Evolutionary conservation across 2,888 invertebrate species (phyloP).

Genomic region (Idaea biselata): DNA sequence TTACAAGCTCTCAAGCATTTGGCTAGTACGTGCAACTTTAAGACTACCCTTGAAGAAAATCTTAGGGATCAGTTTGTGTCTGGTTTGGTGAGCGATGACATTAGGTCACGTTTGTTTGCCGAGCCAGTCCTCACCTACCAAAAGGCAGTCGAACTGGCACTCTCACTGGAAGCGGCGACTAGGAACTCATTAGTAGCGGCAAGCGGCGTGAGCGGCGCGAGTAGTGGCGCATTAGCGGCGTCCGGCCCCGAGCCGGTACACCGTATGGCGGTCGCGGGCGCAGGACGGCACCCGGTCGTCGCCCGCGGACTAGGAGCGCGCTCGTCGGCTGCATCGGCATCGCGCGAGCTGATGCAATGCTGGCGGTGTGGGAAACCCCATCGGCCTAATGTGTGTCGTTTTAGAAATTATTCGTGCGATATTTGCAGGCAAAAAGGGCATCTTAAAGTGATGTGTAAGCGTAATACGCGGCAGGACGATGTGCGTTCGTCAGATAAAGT

Average conservation of each 20-base stretch:
- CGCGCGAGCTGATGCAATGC: conserved; percentile 12
- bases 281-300: conserved; percentile 19
- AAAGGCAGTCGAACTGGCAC: conserved; percentile 32
- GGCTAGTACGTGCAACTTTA: conserved; percentile 29
- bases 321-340: conserved; percentile 11
- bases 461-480: no score
- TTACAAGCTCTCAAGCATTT: conserved; percentile 27
- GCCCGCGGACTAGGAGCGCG: conserved; percentile 8
- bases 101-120: conserved; percentile 32
- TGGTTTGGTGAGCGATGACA: conserved; percentile 27
- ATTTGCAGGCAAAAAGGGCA: no score
- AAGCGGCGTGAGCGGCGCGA: neutral
- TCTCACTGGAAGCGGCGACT: conserved; percentile 3
- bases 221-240: neutral
- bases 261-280: conserved; percentile 29
- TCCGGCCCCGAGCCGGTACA: conserved; percentile 28
- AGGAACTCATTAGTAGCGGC: neutral
- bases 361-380: no score
- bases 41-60: conserved; percentile 20
- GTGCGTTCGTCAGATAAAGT: no score
- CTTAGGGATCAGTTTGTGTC: conserved; percentile 29
- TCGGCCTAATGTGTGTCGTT: no score
- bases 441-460: no score
- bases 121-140: conserved; percentile 29
- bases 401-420: no score